Percentiles rank a stretch among this genome's conserved stretches.
These are phyloP conservation scores for Grammomys dolichurus DNA, from an alignment of 2,113 vertebrate species.

Conservation along the genomic window DNA sequence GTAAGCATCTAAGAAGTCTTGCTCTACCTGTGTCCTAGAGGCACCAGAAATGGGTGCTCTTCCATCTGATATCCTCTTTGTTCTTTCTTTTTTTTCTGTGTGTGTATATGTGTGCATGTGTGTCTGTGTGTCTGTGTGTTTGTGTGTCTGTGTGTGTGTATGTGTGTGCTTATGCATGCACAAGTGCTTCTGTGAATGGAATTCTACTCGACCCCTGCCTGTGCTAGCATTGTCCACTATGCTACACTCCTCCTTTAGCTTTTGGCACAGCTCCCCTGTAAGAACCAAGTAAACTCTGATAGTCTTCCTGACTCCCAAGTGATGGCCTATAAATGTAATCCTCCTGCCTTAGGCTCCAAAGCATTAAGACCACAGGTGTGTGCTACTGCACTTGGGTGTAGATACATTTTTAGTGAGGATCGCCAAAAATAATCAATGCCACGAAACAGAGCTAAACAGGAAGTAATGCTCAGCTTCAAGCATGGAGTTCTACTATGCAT, in stretches of 20 bases:
- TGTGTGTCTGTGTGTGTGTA: background rate
- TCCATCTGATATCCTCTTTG: background rate
- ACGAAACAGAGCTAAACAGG: background rate
- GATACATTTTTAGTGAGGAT: background rate
- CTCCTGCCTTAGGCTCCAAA: background rate
- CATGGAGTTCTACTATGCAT: background rate
- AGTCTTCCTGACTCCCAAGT: background rate
- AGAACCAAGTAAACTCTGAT: background rate
- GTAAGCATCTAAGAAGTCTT: background rate
- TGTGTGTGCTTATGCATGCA: background rate
- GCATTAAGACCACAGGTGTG: background rate
- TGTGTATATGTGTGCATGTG: too few relatives aligned
- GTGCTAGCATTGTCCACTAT: background rate
- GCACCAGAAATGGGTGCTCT: background rate
- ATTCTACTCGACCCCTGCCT: background rate
- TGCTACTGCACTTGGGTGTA: background rate
- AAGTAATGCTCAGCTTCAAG: background rate
- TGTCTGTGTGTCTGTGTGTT: background rate
- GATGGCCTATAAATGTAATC: background rate
- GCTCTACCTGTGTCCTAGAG: background rate
- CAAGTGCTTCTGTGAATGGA: background rate
- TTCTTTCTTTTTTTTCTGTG: background rate
- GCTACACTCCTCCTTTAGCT: too few relatives aligned
- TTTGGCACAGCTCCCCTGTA: background rate
- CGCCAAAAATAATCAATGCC: constrained; percentile 21